phyloP scores from a whole-genome alignment of 2,797 vertebrate species.

The Crax fasciolata region DNA sequence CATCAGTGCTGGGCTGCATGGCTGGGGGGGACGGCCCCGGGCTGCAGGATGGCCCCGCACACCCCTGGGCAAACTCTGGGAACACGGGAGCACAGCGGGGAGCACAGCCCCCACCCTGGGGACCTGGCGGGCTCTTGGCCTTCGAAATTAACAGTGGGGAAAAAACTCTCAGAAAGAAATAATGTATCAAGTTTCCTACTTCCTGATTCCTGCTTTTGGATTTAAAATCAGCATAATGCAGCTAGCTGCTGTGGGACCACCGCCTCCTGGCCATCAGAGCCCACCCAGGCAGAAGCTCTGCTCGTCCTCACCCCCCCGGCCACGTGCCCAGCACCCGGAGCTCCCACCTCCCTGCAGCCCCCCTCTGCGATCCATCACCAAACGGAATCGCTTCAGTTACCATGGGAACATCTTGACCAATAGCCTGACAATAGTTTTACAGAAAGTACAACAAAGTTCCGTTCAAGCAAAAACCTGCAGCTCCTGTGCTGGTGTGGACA shows the following conservation, averaged over 20 bases:
- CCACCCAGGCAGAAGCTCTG: too few relatives aligned
- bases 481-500: not conserved
- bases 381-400: conserved; percentile 50
- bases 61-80: too few relatives aligned
- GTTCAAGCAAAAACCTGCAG: not conserved
- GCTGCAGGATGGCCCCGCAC: too few relatives aligned
- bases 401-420: conserved; percentile 58
- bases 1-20: accelerated
- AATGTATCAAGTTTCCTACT: too few relatives aligned
- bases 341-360: not conserved
- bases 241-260: too few relatives aligned
- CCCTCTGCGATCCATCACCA: conserved; percentile 1
- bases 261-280: accelerated
- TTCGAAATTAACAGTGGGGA: too few relatives aligned
- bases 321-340: not conserved
- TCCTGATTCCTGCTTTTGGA: not conserved
- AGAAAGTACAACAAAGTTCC: not conserved
- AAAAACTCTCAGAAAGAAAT: not conserved
- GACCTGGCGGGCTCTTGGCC: too few relatives aligned
- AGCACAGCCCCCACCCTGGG: too few relatives aligned
- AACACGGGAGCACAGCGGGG: too few relatives aligned
- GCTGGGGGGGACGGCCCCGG: not conserved
- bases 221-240: not conserved
- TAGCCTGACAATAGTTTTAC: not conserved
- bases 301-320: not conserved